Evolutionary conservation across 2,888 invertebrate species (phyloP), one percentile per base, ranked within the genome.

Genomic region (Acanthosepion lycidas): DNA sequence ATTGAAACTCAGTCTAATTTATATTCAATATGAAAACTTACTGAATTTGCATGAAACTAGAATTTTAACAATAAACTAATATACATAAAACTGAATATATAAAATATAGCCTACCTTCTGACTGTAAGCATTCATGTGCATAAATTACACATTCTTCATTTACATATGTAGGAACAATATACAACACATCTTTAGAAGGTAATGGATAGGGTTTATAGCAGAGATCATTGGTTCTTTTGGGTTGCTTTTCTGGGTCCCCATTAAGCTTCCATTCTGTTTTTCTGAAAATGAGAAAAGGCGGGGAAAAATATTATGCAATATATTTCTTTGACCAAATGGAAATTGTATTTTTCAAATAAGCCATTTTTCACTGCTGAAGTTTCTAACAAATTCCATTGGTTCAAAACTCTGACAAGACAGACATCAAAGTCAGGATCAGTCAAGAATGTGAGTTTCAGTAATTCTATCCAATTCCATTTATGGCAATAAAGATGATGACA

Each of bases 91-190:
- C 1, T n/a, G 0, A 23, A 59, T 59, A 59, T 18, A 59, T 26
- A 20, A 59, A 59, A 59, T 59, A n/a, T 28, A n/a, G 18, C 15
- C 33, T 78, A 78, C 78, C 78, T 78, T 33, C 78, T 78, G 78
- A 78, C 33, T n/a, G 78, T 78, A 78, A 95, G 94, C 95, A 94
- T 2, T 95, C 95, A 94, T 97, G 97, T 15, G 96, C 96, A 95
- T 96, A 97, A 94, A 97, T 96, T 42, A 96, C 94, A 28, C 97
- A 96, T 94, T 98, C 96, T 93, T 97, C 96, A 96, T 98, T 98
- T 0, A 98, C 96, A 95, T 96, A 96, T 12, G 96, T 96, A 28
- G 97, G 96, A 48, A 96, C 95, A 12, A 96, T 96, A 53, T 42
- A 33, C 0, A 96, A 20, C 28, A 42, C 18, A 23, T 92, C 78